Percentiles rank a stretch among this genome's conserved stretches.
Evolutionary conservation across 2,797 vertebrate genomes (phyloP).

Genomic region (Lindbergichthys nudifrons): DNA sequence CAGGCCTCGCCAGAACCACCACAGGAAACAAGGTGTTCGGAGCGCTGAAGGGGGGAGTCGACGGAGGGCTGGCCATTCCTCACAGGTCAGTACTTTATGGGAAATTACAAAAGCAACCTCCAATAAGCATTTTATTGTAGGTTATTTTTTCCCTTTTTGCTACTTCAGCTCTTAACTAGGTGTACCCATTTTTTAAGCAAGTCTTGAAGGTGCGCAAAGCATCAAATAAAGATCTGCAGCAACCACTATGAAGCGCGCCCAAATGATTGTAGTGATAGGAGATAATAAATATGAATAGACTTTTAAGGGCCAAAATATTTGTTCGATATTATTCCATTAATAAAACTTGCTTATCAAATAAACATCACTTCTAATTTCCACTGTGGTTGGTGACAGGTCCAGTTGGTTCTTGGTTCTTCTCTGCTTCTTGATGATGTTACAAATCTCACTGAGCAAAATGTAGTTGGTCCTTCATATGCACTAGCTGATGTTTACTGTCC

Average conservation of each 20-base stretch:
- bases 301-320: too few relatives aligned
- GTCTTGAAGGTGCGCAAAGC: neutral
- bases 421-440: conserved; percentile 72
- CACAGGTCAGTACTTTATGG: conserved; percentile 87
- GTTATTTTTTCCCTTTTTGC: neutral
- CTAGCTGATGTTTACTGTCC: conserved; percentile 75
- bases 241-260: neutral
- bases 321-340: too few relatives aligned
- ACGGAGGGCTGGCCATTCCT: conserved; percentile 96
- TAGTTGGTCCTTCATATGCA: conserved; percentile 86
- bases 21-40: conserved; percentile 99
- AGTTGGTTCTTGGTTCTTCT: conserved; percentile 11
- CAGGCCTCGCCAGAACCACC: conserved; percentile 95
- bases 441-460: conserved; percentile 78
- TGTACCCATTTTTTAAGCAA: neutral
- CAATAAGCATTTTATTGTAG: neutral
- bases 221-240: too few relatives aligned
- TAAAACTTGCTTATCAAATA: too few relatives aligned
- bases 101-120: rapidly evolving
- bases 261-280: too few relatives aligned
- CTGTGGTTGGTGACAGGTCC: neutral
- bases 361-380: too few relatives aligned
- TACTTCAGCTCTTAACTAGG: neutral
- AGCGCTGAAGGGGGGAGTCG: conserved; percentile 96
- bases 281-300: too few relatives aligned